Base-by-base conservation (phyloP, 2,888 invertebrate species). In the Cepaea hortensis region DNA sequence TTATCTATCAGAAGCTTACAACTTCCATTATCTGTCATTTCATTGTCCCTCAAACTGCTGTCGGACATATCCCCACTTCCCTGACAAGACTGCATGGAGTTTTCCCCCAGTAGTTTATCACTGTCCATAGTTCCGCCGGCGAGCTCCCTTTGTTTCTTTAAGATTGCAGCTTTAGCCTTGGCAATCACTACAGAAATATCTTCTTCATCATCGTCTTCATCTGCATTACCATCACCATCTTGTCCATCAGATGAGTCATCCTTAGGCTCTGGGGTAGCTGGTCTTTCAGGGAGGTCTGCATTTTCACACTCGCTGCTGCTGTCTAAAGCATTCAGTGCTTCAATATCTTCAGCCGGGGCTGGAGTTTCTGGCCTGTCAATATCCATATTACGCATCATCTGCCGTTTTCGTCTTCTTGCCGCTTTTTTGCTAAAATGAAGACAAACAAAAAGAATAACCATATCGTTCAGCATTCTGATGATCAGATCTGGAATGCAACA, bases 221-320 rank as follows among this genome's bases (percentile, higher is more conserved):
- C 86, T 55, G 68, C 84, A 18, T 35, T 73, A 81, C 13, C 82
- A 20, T 84, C 77, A 7, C 72, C 80, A 50, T 68, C 76, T 48
- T 65, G 77, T 9, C 82, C 86, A 73, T 87, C 84, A 23, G 83
- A 83, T 3, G 87, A 87, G 35, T 83, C 83, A 68, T 87, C 87
- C 61, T 87, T 87, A 13, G 87, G 87, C 61, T 87, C 87, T 61
- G 87, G 87, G 23, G 87, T 87, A 81, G 86, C 50, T 87, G 89
- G 65, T 79, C 88, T 18, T 7, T 88, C 70, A 73, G 88, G 62
- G 75, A 85, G 18, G 83, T 90, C 72, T 88, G 87, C 68, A 88
- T 88, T 86, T 88, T 90, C 87, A 89, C 88, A 75, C 87, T 85
- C 84, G 89, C 89, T 83, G 82, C 84, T 73, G 46, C 86, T 85